Evolutionary conservation across 1,140 invertebrate genomes (phyloP).

Genomic region (Platyura marginata): DNA sequence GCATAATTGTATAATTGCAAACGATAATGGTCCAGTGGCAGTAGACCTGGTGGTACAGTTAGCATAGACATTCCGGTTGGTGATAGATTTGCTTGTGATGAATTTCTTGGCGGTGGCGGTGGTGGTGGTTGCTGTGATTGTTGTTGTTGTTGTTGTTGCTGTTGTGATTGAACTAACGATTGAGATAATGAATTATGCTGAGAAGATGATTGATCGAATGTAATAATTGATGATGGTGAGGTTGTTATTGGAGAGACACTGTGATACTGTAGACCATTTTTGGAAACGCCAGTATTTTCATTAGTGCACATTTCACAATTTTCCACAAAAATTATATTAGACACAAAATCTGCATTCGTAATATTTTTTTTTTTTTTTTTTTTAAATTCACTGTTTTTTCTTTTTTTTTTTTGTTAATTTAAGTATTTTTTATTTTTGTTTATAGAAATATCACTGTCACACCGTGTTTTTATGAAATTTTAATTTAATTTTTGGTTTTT

Average conservation of each 20-base stretch:
- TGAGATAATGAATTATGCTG: not conserved
- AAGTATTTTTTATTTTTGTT: not conserved
- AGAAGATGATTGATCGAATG: not conserved
- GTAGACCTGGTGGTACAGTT: conserved; percentile 25
- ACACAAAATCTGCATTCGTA: not conserved
- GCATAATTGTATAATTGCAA: conserved; percentile 76
- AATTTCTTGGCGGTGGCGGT: not conserved
- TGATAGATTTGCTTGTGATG: not conserved
- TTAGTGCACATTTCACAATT: not conserved
- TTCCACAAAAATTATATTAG: not conserved
- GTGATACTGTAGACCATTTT: not conserved
- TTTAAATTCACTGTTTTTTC: not conserved
- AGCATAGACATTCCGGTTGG: not conserved
- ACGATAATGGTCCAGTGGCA: conserved; percentile 62
- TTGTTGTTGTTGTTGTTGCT: not conserved
- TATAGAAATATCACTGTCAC: not conserved
- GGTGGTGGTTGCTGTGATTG: not conserved
- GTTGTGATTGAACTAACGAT: no score
- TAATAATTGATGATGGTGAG: no score
- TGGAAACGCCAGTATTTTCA: not conserved
- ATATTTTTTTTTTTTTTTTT: not conserved
- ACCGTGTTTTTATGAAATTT: no score
- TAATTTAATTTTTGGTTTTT: no score
- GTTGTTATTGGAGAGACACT: not conserved
- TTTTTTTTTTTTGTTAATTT: not conserved